These are phyloP conservation scores for Donacobius atricapilla DNA, from an alignment of 2,113 vertebrate species.

Conservation along the genomic window DNA sequence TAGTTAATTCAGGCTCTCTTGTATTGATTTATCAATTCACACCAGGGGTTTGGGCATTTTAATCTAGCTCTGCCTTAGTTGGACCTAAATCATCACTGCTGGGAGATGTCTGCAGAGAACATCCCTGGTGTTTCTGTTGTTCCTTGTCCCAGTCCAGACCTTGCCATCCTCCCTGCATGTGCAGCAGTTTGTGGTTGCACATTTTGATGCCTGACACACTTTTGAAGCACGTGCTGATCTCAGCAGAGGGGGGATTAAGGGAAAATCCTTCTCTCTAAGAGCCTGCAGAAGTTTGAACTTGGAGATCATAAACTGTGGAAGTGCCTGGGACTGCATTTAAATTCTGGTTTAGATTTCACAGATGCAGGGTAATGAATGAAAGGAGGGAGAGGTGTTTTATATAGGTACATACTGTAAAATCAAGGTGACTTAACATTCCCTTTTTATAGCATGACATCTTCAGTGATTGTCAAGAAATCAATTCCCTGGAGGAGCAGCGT, in stretches of 20 bases:
- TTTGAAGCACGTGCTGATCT: constrained; percentile 21
- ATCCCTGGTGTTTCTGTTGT: neutral
- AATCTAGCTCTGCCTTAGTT: neutral
- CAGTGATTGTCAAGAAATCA: neutral
- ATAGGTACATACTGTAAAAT: constrained; percentile 14
- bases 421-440: neutral
- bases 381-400: constrained; percentile 17
- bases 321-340: constrained; percentile 30
- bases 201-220: neutral
- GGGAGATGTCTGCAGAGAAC: neutral
- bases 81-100: neutral
- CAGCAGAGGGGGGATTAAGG: constrained; percentile 32
- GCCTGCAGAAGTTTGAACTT: constrained; percentile 8
- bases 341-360: constrained; percentile 32
- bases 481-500: constrained; percentile 6
- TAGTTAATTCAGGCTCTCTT: neutral
- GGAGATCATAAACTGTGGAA: neutral
- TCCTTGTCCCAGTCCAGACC: neutral
- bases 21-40: neutral
- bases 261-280: constrained; percentile 13
- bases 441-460: neutral
- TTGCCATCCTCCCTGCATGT: neutral
- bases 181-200: neutral
- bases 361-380: constrained; percentile 29
- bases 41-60: neutral